phyloP scores from a whole-genome alignment of 2,888 invertebrate genomes.

The Pantelozetes paolii region DNA sequence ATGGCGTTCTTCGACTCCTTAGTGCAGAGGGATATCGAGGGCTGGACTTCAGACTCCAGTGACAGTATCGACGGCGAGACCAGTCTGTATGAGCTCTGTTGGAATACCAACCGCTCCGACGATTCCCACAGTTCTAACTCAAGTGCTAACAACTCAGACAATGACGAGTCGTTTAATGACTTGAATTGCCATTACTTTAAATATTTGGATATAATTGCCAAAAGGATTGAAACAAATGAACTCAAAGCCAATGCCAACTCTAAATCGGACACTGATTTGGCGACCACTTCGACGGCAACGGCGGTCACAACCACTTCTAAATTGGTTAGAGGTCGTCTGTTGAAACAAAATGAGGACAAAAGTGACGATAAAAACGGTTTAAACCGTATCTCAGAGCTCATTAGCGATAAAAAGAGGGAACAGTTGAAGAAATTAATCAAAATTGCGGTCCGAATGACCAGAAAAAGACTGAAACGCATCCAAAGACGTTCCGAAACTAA shows the following conservation, averaged over 20 bases:
- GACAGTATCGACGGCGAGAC: slow-evolving; percentile 34
- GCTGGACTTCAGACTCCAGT: slow-evolving; percentile 55
- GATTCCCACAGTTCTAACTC: slow-evolving; percentile 17
- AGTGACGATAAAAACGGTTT: slow-evolving; percentile 4
- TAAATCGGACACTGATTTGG: not conserved
- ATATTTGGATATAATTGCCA: slow-evolving; percentile 31
- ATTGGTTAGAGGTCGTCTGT: not conserved
- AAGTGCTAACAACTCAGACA: slow-evolving; percentile 26
- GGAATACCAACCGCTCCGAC: not conserved
- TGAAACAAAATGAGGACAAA: slow-evolving; percentile 9
- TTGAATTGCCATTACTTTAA: slow-evolving; percentile 30
- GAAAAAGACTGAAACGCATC: slow-evolving; percentile 20
- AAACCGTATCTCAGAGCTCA: slow-evolving; percentile 36
- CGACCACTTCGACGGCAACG: slow-evolving; percentile 2
- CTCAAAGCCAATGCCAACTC: not conserved
- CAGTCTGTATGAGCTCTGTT: slow-evolving; percentile 34
- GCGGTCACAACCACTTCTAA: not conserved
- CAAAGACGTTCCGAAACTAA: not conserved
- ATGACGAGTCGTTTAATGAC: slow-evolving; percentile 11
- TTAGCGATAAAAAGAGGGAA: slow-evolving; percentile 39
- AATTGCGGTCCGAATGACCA: slow-evolving; percentile 7
- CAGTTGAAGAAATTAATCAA: slow-evolving; percentile 35
- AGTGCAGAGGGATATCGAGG: slow-evolving; percentile 83
- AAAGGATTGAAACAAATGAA: slow-evolving; percentile 20
- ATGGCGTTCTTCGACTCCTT: slow-evolving; percentile 94